Percentiles rank a stretch among this genome's conserved stretches.
phyloP scores from a whole-genome alignment of 1,140 invertebrate species.

The Bombus breviceps region DNA sequence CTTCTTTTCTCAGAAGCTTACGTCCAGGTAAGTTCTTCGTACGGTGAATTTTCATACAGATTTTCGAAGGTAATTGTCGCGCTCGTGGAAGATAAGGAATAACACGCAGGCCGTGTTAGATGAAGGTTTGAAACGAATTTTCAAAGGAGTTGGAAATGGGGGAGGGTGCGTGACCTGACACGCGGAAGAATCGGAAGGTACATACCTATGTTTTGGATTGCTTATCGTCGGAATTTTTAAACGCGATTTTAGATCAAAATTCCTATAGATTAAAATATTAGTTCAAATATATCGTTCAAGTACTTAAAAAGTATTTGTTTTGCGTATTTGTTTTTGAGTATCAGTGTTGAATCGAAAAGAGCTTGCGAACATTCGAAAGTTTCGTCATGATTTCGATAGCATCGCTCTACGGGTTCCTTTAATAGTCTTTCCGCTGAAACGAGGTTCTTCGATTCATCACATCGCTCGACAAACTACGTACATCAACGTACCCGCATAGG shows the following conservation, averaged over 20 bases:
- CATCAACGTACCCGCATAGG: background rate
- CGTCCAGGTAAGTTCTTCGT: slow-evolving; percentile 23
- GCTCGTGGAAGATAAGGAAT: background rate
- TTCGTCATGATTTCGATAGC: no score
- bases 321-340: no score
- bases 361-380: background rate
- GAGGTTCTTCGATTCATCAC: background rate
- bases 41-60: background rate
- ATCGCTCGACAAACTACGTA: background rate
- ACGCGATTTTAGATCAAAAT: background rate
- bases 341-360: background rate
- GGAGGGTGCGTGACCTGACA: background rate
- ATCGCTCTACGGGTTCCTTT: background rate
- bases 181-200: background rate
- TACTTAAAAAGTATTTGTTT: no score
- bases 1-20: background rate
- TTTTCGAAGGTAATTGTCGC: background rate
- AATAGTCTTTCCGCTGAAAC: no score
- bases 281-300: no score
- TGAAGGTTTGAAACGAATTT: background rate
- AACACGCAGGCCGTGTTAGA: background rate
- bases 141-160: background rate
- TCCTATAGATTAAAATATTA: no score
- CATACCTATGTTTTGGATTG: background rate
- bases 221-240: background rate